Evolutionary conservation across 2,888 invertebrate genomes (phyloP).

Genomic region (Dioctria linearis): DNA sequence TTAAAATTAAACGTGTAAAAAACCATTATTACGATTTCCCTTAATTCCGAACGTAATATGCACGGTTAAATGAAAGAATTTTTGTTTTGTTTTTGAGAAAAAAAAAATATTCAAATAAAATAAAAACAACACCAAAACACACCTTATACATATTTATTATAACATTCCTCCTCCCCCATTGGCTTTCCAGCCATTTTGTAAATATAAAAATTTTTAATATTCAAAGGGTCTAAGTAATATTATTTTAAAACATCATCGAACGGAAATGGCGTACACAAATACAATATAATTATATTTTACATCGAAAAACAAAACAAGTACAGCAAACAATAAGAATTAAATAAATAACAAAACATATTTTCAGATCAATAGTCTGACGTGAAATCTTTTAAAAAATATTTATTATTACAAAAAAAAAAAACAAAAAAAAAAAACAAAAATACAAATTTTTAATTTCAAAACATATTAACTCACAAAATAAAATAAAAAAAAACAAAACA

Average conservation of each 20-base stretch:
- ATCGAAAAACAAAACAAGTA: background rate
- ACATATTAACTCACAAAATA: background rate
- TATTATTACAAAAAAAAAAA: background rate
- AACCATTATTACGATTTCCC: too few relatives aligned
- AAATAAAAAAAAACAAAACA: background rate
- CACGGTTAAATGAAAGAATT: background rate
- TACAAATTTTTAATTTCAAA: background rate
- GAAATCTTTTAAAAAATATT: background rate
- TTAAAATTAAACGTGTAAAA: too few relatives aligned
- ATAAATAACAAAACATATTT: background rate
- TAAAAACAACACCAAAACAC: background rate
- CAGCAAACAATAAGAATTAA: constrained; percentile 5
- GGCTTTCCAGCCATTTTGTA: too few relatives aligned
- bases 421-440: background rate
- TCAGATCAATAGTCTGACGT: constrained; percentile 1
- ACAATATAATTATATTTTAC: background rate
- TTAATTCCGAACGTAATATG: too few relatives aligned
- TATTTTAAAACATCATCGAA: background rate
- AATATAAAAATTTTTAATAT: background rate
- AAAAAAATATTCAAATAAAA: background rate
- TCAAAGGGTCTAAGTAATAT: background rate
- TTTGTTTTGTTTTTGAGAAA: constrained; percentile 7
- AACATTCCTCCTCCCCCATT: background rate
- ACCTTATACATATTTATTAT: background rate
- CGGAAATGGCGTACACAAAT: background rate